Evolutionary conservation across 1,140 invertebrate genomes (phyloP).

Genomic region (Tetramorium simillimum): DNA sequence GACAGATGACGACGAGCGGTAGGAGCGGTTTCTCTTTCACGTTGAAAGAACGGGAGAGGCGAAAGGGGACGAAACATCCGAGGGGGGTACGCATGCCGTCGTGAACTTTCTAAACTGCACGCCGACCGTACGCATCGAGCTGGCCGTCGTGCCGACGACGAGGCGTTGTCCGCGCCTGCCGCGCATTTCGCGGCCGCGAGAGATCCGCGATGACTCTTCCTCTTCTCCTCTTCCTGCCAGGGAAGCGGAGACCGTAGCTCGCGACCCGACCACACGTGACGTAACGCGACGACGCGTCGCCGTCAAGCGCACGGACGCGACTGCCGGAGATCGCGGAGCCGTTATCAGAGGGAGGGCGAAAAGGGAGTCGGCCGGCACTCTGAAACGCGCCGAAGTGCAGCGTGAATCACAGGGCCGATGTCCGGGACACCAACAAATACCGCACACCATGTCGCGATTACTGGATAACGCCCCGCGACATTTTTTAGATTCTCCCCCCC

Average conservation of each 20-base stretch:
- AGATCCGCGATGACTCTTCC: not conserved
- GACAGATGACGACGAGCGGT: not conserved
- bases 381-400: conserved; percentile 11
- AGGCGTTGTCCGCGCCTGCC: not conserved
- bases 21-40: not conserved
- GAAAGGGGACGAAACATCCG: not conserved
- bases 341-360: not conserved
- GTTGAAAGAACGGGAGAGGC: not conserved
- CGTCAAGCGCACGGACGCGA: conserved; percentile 67
- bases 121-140: not conserved
- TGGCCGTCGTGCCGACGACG: not conserved
- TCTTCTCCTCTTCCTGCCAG: not conserved
- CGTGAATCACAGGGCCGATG: conserved; percentile 2
- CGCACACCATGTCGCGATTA: not conserved
- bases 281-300: conserved; percentile 50
- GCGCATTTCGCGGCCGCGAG: conserved; percentile 1
- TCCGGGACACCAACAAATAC: too few relatives aligned
- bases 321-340: conserved; percentile 43
- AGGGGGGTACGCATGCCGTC: not conserved
- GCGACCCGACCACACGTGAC: not conserved
- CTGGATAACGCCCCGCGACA: not conserved
- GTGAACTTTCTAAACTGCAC: conserved; percentile 3
- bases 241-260: not conserved
- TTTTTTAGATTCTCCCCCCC: not conserved
- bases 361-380: not conserved